phyloP scores from a whole-genome alignment of 2,888 invertebrate species.

The Spialia ferax region DNA sequence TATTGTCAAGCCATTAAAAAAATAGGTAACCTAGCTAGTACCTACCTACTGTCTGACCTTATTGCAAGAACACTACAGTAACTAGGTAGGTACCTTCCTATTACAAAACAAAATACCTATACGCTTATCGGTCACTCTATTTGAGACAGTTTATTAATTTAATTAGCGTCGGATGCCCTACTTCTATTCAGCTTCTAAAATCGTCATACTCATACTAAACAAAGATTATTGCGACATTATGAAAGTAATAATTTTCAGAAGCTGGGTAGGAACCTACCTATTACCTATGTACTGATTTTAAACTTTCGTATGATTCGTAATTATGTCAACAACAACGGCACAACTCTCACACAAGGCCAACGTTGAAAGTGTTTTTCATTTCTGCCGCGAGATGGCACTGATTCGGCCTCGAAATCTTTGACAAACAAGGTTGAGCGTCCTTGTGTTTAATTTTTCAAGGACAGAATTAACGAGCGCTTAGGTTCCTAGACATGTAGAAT shows the following conservation, averaged over 20 bases:
- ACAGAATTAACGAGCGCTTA: neutral
- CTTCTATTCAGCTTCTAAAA: slow-evolving; percentile 60
- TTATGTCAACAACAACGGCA: neutral
- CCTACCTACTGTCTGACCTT: no score
- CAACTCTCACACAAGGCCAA: slow-evolving; percentile 7
- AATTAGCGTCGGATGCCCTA: slow-evolving; percentile 45
- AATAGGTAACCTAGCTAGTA: no score
- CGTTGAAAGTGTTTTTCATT: slow-evolving; percentile 6
- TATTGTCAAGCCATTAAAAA: no score
- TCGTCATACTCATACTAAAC: slow-evolving; percentile 65
- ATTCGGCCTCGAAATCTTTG: slow-evolving; percentile 9
- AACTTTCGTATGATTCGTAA: neutral
- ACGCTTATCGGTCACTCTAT: slow-evolving; percentile 19
- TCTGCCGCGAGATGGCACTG: slow-evolving; percentile 18
- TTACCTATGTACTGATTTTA: neutral
- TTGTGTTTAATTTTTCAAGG: slow-evolving; percentile 9
- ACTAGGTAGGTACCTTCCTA: no score
- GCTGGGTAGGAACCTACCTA: no score
- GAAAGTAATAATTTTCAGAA: neutral
- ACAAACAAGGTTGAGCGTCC: slow-evolving; percentile 16
- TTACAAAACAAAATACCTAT: no score
- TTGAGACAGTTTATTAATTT: slow-evolving; percentile 45
- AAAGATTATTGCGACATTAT: slow-evolving; percentile 48
- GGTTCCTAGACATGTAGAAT: no score
- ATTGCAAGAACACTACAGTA: no score